Percentiles rank a stretch among this genome's conserved stretches.
Evolutionary conservation across 2,888 invertebrate genomes (phyloP).

Genomic region (Aleiodes testaceus): DNA sequence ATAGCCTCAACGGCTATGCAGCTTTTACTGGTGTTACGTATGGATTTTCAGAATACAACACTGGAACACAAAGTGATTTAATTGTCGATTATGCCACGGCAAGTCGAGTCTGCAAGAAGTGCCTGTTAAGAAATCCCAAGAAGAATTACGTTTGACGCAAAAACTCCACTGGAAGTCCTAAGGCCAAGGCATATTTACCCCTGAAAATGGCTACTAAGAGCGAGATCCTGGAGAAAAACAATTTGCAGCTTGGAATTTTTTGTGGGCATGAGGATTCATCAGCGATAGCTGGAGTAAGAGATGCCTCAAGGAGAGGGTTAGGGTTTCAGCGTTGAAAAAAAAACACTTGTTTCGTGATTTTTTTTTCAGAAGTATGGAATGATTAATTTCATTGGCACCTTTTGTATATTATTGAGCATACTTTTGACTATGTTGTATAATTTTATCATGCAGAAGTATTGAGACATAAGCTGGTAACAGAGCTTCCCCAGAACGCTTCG

Average conservation of each 20-base stretch:
- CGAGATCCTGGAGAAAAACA: conserved; percentile 45
- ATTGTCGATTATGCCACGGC: conserved; percentile 10
- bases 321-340: no score
- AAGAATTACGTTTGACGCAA: conserved; percentile 9
- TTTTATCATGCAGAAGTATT: no score
- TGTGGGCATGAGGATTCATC: conserved; percentile 56
- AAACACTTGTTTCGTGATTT: no score
- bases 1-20: neutral
- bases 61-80: neutral
- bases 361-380: no score
- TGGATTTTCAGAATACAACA: no score
- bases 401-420: no score
- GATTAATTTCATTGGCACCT: no score
- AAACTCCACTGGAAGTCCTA: conserved; percentile 53
- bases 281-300: conserved; percentile 52
- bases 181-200: conserved; percentile 56
- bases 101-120: conserved; percentile 10
- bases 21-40: conserved; percentile 2
- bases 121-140: neutral
- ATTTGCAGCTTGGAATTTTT: conserved; percentile 41
- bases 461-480: no score
- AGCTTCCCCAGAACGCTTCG: no score
- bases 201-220: conserved; percentile 45
- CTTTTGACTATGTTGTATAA: no score
- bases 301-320: no score